phyloP scores from a whole-genome alignment of 2,888 invertebrate genomes.

The Charanyca ferruginea region DNA sequence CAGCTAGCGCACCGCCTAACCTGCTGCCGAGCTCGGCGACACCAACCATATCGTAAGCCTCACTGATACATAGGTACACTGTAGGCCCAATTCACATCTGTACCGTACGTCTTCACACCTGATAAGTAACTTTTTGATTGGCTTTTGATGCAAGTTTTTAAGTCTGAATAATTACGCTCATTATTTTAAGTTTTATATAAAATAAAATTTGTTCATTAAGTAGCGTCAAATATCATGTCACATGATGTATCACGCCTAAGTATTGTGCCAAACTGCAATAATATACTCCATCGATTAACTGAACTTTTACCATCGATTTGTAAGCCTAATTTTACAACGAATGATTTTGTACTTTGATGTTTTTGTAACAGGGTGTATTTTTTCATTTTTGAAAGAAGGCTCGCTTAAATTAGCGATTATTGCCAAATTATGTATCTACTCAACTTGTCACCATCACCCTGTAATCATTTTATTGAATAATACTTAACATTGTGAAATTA shows the following conservation, averaged over 20 bases:
- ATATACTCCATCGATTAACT: constrained; percentile 16
- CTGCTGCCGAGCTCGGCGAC: constrained; percentile 26
- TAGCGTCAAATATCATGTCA: neutral
- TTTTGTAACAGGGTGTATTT: no score
- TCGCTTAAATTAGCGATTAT: neutral
- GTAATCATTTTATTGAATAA: neutral
- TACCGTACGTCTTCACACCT: constrained; percentile 7
- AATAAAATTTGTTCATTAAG: neutral
- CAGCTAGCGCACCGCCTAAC: constrained; percentile 81
- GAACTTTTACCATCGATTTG: constrained; percentile 20
- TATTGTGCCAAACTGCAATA: constrained; percentile 48
- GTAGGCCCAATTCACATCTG: constrained; percentile 4
- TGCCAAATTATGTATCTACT: neutral
- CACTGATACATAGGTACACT: constrained; percentile 39
- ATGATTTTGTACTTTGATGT: constrained; percentile 32
- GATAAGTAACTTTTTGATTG: constrained; percentile 11
- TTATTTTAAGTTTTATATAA: neutral
- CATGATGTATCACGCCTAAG: constrained; percentile 3
- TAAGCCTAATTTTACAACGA: constrained; percentile 59
- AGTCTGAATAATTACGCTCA: neutral
- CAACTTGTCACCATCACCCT: neutral
- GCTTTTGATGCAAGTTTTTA: neutral
- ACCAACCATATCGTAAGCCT: constrained; percentile 51
- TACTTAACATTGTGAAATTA: constrained; percentile 5
- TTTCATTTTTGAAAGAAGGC: neutral